Evolutionary conservation across 2,888 invertebrate species (phyloP), one percentile per base, ranked within the genome.

Genomic region (Trichogramma evanescens): DNA sequence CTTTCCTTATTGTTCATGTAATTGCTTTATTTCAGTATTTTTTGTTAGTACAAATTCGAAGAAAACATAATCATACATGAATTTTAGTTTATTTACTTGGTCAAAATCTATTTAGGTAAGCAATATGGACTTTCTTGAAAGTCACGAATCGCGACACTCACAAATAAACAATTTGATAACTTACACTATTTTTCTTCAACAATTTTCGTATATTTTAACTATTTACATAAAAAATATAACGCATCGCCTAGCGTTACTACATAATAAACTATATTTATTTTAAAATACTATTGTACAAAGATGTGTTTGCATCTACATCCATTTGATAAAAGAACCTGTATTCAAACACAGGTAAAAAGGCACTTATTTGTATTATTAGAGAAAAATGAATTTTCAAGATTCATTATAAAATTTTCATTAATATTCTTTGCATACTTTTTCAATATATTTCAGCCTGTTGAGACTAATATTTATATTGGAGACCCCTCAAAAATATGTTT

Each of bases 241-340:
- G 50, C 55, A 26, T 43, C 40, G 40, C 45, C 41, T 54, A 26
- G 26, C 59, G 40, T 39, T 43, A 48, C 48, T 48, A 48, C 13
- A 48, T 48, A 10, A 26, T 26, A 26, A 26, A 2, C 26, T 26
- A 26, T 48, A 13, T 50, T 45, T 54, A 44, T 61, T 59, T 49
- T 59, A 48, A 62, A 62, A 62, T 64, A 62, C 62, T 64, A 64
- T 64, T 62, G 26, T 56, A 62, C 66, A 63, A 56, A 56, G 64
- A 56, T 61, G 61, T 61, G 44, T 65, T 66, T 63, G 26, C 64
- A 66, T 60, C 66, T 64, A 58, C 58, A 62, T 62, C 59, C 59
- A 46, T 55, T 58, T 55, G 56, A 54, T 65, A 62, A 61, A 65
- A 59, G 56, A 59, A 62, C 58, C 50, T 63, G 43, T 55, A 52